Evolutionary conservation across 2,888 invertebrate genomes (phyloP).

Genomic region (Campaea margaritaria): DNA sequence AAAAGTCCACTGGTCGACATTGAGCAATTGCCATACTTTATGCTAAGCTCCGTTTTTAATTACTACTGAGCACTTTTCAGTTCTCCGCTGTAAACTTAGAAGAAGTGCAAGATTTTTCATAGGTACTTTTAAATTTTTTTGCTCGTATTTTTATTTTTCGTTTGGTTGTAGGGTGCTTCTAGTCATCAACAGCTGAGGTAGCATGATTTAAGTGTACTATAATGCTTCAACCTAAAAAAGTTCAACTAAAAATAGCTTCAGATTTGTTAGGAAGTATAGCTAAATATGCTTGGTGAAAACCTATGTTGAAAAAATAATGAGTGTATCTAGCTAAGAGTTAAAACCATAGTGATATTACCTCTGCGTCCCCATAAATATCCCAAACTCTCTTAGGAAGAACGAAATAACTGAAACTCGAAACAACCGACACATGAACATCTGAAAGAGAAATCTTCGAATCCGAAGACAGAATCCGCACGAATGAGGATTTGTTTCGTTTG

Average conservation of each 20-base stretch:
- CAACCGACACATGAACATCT: constrained; percentile 24
- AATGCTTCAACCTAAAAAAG: background rate
- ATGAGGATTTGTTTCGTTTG: constrained; percentile 52
- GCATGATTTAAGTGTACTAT: too few relatives aligned
- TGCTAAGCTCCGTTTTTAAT: constrained; percentile 76
- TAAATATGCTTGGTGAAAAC: too few relatives aligned
- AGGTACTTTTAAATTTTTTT: constrained; percentile 35
- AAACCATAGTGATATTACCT: too few relatives aligned
- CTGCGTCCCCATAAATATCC: background rate
- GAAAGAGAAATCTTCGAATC: constrained; percentile 23
- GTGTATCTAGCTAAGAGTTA: too few relatives aligned
- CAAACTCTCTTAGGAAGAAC: background rate
- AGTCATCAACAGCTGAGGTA: background rate
- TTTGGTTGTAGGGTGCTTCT: background rate
- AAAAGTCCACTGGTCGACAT: constrained; percentile 65
- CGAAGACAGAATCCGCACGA: constrained; percentile 37
- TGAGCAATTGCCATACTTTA: constrained; percentile 78
- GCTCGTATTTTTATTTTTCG: constrained; percentile 31
- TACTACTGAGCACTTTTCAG: constrained; percentile 71
- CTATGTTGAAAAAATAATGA: too few relatives aligned
- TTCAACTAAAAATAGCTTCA: too few relatives aligned
- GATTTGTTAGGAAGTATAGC: too few relatives aligned
- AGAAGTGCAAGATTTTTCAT: constrained; percentile 56
- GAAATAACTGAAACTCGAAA: constrained; percentile 11
- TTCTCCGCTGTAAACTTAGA: constrained; percentile 55